phyloP scores from a whole-genome alignment of 2,113 vertebrate species.

The Actenoides hombroni region DNA sequence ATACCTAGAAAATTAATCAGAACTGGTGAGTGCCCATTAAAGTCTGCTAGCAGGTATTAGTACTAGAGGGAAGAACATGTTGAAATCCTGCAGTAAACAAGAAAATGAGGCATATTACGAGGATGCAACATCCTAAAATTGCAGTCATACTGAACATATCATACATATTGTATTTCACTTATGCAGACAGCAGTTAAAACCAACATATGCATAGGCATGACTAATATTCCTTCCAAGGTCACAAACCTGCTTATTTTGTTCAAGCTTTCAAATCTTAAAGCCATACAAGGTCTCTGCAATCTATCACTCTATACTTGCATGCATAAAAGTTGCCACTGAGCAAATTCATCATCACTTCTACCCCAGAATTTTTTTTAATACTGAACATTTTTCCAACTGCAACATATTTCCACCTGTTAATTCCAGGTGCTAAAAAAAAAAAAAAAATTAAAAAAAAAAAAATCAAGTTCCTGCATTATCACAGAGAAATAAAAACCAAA shows the following conservation, averaged over 20 bases:
- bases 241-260: constrained; percentile 5
- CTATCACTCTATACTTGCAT: neutral
- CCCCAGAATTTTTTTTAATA: neutral
- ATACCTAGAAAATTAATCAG: neutral
- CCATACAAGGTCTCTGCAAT: neutral
- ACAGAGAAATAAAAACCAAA: neutral
- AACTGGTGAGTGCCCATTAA: neutral
- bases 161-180: neutral
- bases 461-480: neutral
- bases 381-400: neutral
- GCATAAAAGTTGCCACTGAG: neutral
- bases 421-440: neutral
- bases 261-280: neutral
- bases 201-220: neutral
- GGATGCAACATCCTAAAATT: neutral
- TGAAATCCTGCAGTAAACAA: neutral
- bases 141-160: neutral
- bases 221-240: neutral
- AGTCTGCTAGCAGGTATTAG: neutral
- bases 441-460: neutral
- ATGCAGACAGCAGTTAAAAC: neutral
- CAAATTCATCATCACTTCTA: neutral
- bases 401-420: neutral
- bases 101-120: neutral
- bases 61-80: neutral